These are phyloP conservation scores for Thunnus thynnus DNA, from an alignment of 2,113 vertebrate genomes.

Conservation along the genomic window DNA sequence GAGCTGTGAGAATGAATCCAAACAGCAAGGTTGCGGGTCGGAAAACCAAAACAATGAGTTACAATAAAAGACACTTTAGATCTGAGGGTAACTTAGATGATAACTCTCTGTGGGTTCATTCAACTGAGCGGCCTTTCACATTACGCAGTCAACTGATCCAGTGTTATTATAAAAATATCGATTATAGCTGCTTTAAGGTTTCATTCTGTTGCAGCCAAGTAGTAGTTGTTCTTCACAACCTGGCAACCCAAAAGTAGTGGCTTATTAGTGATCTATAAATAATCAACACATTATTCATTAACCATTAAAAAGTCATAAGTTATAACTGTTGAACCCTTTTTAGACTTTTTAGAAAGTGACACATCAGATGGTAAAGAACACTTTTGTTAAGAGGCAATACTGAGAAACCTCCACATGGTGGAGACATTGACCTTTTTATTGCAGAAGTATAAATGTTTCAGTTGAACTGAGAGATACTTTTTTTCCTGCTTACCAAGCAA, in stretches of 20 bases:
- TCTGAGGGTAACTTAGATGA: too few species aligned
- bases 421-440: slow-evolving; percentile 50
- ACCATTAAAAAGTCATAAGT: not conserved
- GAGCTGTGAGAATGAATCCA: too few species aligned
- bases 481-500: slow-evolving; percentile 49
- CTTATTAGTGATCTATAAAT: not conserved
- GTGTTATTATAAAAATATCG: too few species aligned
- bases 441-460: not conserved
- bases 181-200: too few species aligned
- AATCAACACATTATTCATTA: not conserved
- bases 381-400: slow-evolving; percentile 5
- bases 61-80: too few species aligned
- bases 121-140: too few species aligned
- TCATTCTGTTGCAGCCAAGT: not conserved
- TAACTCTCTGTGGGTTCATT: too few species aligned
- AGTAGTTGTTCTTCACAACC: not conserved
- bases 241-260: not conserved
- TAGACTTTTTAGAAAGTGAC: not conserved
- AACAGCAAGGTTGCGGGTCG: too few species aligned
- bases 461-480: slow-evolving; percentile 1
- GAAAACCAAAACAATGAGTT: too few species aligned
- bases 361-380: not conserved
- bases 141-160: too few species aligned
- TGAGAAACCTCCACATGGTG: slow-evolving; percentile 63
- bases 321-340: not conserved